These are phyloP conservation scores for Dicrurus megarhynchus DNA, from an alignment of 2,113 vertebrate genomes.

Conservation along the genomic window DNA sequence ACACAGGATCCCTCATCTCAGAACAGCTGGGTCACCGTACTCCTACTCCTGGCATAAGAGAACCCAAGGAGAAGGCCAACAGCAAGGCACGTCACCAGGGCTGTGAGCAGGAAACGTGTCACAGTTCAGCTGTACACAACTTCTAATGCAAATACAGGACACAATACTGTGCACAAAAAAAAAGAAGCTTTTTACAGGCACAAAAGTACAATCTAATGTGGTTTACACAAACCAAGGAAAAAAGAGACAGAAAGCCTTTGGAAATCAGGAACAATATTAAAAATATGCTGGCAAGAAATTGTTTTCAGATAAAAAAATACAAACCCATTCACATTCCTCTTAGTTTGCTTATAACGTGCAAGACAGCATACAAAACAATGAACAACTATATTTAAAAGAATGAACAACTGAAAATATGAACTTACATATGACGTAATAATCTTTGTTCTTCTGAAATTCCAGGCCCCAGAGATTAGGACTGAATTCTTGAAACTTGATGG, in stretches of 20 bases:
- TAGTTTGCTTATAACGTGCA: conserved; percentile 5
- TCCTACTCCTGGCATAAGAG: not conserved
- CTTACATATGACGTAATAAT: conserved; percentile 99
- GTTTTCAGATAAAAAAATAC: conserved; percentile 41
- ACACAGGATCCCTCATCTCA: not conserved
- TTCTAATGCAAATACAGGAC: not conserved
- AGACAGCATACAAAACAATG: not conserved
- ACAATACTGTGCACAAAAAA: not conserved
- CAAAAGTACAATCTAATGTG: not conserved
- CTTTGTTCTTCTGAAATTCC: conserved; percentile 94
- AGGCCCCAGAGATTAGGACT: conserved; percentile 98
- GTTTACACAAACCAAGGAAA: not conserved
- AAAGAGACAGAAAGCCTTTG: not conserved
- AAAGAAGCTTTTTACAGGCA: not conserved
- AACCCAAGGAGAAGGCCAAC: not conserved
- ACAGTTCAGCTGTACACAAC: not conserved
- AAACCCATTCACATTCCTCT: conserved; percentile 49
- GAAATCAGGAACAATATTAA: not conserved
- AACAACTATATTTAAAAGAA: conserved; percentile 4
- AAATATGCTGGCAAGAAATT: conserved; percentile 14
- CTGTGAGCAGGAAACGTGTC: not conserved
- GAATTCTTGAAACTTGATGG: conserved; percentile 99
- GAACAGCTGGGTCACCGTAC: not conserved
- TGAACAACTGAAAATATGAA: conserved; percentile 53
- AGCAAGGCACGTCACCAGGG: not conserved